Evolutionary conservation across 2,888 invertebrate species (phyloP).

Genomic region (Tortrix viridana): DNA sequence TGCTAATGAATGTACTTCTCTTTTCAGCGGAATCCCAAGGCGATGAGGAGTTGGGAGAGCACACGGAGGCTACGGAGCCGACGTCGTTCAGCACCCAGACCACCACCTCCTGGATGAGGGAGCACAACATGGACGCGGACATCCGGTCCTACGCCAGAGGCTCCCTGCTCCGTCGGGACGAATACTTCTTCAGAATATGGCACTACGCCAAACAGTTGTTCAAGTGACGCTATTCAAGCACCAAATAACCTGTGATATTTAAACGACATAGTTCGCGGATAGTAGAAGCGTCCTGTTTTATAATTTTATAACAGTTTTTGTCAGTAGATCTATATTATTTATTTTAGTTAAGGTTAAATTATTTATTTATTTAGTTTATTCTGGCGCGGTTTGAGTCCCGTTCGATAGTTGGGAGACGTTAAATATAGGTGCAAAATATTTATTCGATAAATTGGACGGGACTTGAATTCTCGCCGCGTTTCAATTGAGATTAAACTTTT

Average conservation of each 20-base stretch:
- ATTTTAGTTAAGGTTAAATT: constrained; percentile 63
- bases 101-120: constrained; percentile 96
- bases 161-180: constrained; percentile 92
- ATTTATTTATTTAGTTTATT: constrained; percentile 67
- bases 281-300: constrained; percentile 57
- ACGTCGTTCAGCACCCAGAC: constrained; percentile 96
- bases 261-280: constrained; percentile 68
- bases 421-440: constrained; percentile 79
- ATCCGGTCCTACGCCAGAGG: constrained; percentile 95
- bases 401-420: constrained; percentile 73
- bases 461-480: constrained; percentile 56
- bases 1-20: no score
- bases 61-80: constrained; percentile 89
- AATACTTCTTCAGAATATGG: constrained; percentile 98
- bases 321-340: constrained; percentile 53
- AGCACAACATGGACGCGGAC: constrained; percentile 97
- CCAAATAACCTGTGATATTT: constrained; percentile 82
- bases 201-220: constrained; percentile 93
- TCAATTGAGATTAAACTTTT: constrained; percentile 47
- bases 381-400: constrained; percentile 58
- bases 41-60: constrained; percentile 74
- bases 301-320: constrained; percentile 58
- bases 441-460: constrained; percentile 72
- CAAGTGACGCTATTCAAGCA: constrained; percentile 81
- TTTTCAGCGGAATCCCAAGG: constrained; percentile 64